A percentile compares a stretch with the other conserved stretches of the same genome.
These are phyloP conservation scores for Tragelaphus imberbis DNA, from an alignment of 2,113 vertebrate genomes.

Conservation along the genomic window DNA sequence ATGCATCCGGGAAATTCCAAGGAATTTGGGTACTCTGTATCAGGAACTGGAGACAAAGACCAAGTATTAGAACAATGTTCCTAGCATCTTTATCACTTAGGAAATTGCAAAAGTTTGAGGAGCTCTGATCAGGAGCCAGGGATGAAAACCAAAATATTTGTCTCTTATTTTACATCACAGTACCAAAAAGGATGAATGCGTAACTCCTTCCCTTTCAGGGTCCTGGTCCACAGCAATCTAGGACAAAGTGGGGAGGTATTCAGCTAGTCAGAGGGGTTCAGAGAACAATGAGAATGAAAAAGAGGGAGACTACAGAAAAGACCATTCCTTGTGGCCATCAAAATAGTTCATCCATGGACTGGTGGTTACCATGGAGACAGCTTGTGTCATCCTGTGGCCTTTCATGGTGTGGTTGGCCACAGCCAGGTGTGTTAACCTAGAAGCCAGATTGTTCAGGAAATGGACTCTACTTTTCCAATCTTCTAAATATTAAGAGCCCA, in stretches of 20 bases:
- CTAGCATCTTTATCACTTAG: neutral
- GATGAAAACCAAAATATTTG: neutral
- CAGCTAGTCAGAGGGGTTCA: neutral
- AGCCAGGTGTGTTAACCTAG: neutral
- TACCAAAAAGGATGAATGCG: neutral
- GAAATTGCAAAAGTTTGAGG: neutral
- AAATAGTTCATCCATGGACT: neutral
- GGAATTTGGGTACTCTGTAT: neutral
- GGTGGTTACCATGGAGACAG: neutral
- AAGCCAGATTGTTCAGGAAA: neutral
- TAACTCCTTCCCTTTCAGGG: neutral
- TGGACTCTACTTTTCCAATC: neutral
- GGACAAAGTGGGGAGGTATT: neutral
- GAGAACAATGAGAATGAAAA: neutral
- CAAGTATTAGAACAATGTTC: neutral
- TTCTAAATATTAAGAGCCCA: neutral
- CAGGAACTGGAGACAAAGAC: neutral
- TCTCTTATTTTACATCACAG: neutral
- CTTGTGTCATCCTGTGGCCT: neutral
- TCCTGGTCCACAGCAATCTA: neutral
- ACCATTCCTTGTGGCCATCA: too few species aligned
- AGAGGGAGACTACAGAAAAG: neutral
- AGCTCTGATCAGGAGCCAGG: neutral
- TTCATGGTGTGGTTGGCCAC: neutral
- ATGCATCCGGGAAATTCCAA: neutral